Evolutionary conservation across 2,797 vertebrate genomes (phyloP), one percentile per base, ranked within the genome.

Genomic region (Poecilia picta): DNA sequence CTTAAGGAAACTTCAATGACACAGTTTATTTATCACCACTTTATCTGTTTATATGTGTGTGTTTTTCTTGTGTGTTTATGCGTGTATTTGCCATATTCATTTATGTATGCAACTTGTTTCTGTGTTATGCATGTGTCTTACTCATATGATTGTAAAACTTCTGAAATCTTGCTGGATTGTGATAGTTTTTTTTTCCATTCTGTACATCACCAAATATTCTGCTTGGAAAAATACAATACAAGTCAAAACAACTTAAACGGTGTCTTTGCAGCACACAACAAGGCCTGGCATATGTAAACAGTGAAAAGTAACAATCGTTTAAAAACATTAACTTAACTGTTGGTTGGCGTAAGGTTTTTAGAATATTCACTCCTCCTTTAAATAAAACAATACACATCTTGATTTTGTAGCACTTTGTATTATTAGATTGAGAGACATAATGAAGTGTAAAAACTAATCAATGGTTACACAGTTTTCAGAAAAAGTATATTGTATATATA

Each of bases 381-480:
- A 78, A 90, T 85, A 68, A 91, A 86, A 81, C 53, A 23, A 90
- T 89, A 92, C 89, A 92, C 83, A 84, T 89, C 80, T 89, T 82
- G 81, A 85, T 90, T 93, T 93, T 89, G 81, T 91, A 92, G 92
- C 91, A 95, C 93, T 94, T 95, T 75, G 89, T 95, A 93, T 92
- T 89, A 83, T 93, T 87, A 86, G 91, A 92, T 86, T 91, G 92
- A 93, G 94, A 93, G 93, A 92, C 90, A 89, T 86, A 87, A 93
- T 93, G 93, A 91, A 87, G 89, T 93, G 93, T 94, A 93, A 90
- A 95, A 96, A 95, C 92, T 93, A 94, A 94, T 91, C 92, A 95
- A 95, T 95, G 95, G 94, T 97, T 98, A 97, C 97, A 99, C 78
- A 97, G 97, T 97, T 97, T 96, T 96, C 93, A 96, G 97, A 97